Percentiles rank a stretch among this genome's conserved stretches.
phyloP scores from a whole-genome alignment of 1,140 invertebrate genomes.

The Calliphora vicina region DNA sequence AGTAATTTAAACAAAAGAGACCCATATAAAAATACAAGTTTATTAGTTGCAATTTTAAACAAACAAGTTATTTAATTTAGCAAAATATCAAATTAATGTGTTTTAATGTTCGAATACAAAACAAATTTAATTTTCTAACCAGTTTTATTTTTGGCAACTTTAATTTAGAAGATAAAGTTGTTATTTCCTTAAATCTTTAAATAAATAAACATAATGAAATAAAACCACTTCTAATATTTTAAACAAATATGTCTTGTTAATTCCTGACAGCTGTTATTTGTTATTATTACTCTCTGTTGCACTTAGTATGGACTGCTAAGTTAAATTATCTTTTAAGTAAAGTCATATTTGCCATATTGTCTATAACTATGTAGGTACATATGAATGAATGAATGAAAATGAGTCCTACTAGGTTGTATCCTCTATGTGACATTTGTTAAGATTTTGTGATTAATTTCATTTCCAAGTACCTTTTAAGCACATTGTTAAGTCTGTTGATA shows the following conservation, averaged over 20 bases:
- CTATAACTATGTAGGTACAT: no score
- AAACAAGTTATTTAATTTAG: no score
- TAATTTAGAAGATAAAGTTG: no score
- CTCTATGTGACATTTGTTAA: neutral
- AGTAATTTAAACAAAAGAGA: no score
- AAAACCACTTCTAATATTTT: no score
- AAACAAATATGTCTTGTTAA: neutral
- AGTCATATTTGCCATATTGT: neutral
- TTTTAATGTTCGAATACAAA: neutral
- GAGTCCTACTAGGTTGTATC: no score
- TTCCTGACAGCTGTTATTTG: neutral
- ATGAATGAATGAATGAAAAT: no score
- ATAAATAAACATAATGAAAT: no score
- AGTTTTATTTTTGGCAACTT: neutral
- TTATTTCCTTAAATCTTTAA: no score
- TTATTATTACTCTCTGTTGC: neutral
- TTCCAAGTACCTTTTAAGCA: neutral
- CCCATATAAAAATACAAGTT: no score
- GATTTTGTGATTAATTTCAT: neutral
- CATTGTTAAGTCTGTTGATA: neutral
- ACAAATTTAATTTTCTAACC: neutral
- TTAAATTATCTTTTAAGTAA: neutral
- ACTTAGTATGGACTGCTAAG: neutral
- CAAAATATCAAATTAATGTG: no score
- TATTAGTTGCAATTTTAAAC: no score